Base-by-base conservation (phyloP, 1,140 invertebrate genomes). In the Lineus longissimus region DNA sequence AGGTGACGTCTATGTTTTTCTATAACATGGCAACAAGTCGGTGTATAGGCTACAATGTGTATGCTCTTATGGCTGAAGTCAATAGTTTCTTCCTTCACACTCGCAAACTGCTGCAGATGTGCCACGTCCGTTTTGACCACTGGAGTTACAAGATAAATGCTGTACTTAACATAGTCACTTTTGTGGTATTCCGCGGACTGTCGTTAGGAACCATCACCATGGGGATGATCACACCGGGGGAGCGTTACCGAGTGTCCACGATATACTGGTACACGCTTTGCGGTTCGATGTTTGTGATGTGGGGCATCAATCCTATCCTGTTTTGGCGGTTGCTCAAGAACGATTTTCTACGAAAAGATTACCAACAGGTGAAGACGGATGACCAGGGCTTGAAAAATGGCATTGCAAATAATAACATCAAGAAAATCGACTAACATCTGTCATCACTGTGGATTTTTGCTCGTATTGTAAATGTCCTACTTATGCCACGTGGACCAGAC, bases 21-120 rank as follows among this genome's bases (percentile, higher is more conserved):
- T 79, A 75, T 63, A 77, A 79, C 61, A 59, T 78, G 22, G 63
- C 71, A 29, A 55, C 51, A 9, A 56, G 62, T n/a, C 66, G 67
- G 13, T 73, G 70, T 57, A 73, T 79, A 54, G 74, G 63, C 2
- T 79, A 75, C 66, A 79, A 73, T 62, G 55, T 73, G 13, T 51
- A 78, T 11, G 77, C 75, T 2, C 60, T 79, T 15, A 64, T 72
- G 62, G 74, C 73, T 6, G 77, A 79, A 63, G 68, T 79, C 40
- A 79, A 78, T 66, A 76, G 72, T 51, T 73, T 79, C 55, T 79
- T 77, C 63, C 70, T 79, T 2, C 77, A 79, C 61, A 72, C 70
- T 31, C 59, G 77, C 19, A 79, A 79, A 62, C 70, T 79, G 6
- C 58, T 78, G 13, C 76, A 78, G 63, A 73, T 79, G 72, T 22